Evolutionary conservation across 1,140 invertebrate genomes (phyloP).

Genomic region (Leptinotarsa undecemlineata): DNA sequence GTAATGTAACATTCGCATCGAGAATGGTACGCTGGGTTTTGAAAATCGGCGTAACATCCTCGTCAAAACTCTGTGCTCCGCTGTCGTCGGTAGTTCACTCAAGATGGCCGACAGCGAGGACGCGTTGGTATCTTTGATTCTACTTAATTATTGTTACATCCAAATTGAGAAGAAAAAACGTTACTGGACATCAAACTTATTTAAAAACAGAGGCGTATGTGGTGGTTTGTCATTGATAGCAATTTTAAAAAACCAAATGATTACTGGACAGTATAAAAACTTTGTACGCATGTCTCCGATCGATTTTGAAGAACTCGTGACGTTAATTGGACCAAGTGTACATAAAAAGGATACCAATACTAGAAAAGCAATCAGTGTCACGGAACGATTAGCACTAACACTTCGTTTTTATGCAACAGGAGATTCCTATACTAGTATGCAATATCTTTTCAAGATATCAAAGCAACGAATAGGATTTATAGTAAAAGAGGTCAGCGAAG

Average conservation of each 20-base stretch:
- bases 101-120: too few relatives aligned
- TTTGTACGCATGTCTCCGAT: constrained; percentile 12
- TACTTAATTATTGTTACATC: too few relatives aligned
- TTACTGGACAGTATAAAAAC: constrained; percentile 4
- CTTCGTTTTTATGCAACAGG: constrained; percentile 47
- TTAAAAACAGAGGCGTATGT: too few relatives aligned
- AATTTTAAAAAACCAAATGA: neutral
- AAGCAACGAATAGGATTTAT: constrained; percentile 47
- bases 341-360: constrained; percentile 16
- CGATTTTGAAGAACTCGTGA: constrained; percentile 22
- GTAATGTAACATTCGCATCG: too few relatives aligned
- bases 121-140: too few relatives aligned
- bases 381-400: constrained; percentile 41
- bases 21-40: too few relatives aligned
- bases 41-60: too few relatives aligned
- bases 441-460: constrained; percentile 44
- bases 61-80: too few relatives aligned
- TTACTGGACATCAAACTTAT: too few relatives aligned
- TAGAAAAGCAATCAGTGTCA: constrained; percentile 25
- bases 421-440: constrained; percentile 43
- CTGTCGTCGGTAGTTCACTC: too few relatives aligned
- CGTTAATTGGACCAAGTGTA: constrained; percentile 18
- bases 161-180: too few relatives aligned
- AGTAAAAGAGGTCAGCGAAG: constrained; percentile 44
- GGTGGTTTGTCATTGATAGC: too few relatives aligned